Percentiles rank a stretch among this genome's conserved stretches.
Evolutionary conservation across 2,113 vertebrate genomes (phyloP).

Genomic region (Mormoops blainvillei): DNA sequence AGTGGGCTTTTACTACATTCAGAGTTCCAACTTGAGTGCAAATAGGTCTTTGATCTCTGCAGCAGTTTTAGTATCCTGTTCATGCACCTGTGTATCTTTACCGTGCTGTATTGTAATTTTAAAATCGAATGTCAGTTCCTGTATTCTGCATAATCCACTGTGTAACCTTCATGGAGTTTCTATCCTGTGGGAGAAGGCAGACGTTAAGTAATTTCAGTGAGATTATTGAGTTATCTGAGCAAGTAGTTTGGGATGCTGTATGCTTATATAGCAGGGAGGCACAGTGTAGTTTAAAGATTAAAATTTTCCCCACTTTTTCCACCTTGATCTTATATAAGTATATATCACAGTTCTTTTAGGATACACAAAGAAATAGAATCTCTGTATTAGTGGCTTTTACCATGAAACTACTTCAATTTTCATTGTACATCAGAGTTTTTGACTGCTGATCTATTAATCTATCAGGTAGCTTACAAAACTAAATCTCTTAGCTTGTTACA

Average conservation of each 20-base stretch:
- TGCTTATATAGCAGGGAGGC: not conserved
- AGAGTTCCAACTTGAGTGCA: not conserved
- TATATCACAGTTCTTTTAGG: not conserved
- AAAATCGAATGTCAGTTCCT: conserved; percentile 3
- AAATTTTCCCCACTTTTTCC: conserved; percentile 6
- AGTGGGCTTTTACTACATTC: not conserved
- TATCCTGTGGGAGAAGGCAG: not conserved
- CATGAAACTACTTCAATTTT: not conserved
- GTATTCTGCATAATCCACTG: not conserved
- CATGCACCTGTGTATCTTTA: not conserved
- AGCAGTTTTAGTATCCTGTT: not conserved
- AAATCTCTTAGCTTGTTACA: not conserved
- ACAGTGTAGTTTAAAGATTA: conserved; percentile 19
- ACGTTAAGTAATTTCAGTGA: not conserved
- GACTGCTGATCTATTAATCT: not conserved
- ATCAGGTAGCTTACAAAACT: not conserved
- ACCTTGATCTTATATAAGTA: not conserved
- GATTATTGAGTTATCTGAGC: not conserved
- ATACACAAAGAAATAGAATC: not conserved
- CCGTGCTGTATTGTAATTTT: not conserved
- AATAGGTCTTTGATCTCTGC: not conserved
- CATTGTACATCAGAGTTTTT: not conserved
- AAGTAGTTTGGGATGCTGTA: not conserved
- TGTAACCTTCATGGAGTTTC: not conserved
- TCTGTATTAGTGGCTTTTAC: not conserved